Evolutionary conservation across 2,888 invertebrate species (phyloP), one percentile per base, ranked within the genome.

Genomic region (Sesamia inferens): DNA sequence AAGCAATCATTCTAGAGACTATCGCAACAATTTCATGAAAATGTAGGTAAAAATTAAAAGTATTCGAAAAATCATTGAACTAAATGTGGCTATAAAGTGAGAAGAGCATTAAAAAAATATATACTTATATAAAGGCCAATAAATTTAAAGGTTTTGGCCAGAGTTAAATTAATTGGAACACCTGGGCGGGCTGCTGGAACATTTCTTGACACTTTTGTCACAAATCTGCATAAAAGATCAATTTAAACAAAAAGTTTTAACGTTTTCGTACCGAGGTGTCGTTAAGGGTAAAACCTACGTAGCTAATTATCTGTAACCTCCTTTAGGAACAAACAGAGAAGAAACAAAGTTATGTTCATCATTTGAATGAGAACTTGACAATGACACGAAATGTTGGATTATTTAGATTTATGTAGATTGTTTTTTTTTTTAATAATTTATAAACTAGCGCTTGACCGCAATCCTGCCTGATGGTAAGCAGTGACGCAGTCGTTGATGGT

Each of bases 151-250:
- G 1, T 44, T 42, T 74, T 51, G n/a, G 22, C 19, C 42, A 19
- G 47, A 54, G 13, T 44, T 24, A 61, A 19, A 42, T 67, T 62
- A 61, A 42, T 22, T 55, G 14, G 13, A 61, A 42, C 24, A 48
- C 39, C 39, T 13, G 61, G 54, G 47, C 61, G 61, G 59, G 39
- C 39, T 16, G 10, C 47, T 19, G 16, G 13, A 16, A 47, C 39
- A 42, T 61, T 55, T n/a, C 61, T 61, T 61, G n/a, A 67, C 22
- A 13, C 24, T 47, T 47, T 59, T 8, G 61, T 0, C 24, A n/a
- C 19, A 16, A 74, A 68, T 68, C n/a, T 48, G 31, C 74, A 55
- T 48, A n/a, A 16, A 64, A 39, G 0, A 22, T 3, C 39, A 24
- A 58, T 44, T 64, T 24, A n/a, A 42, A 24, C 14, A n/a, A 55